Evolutionary conservation across 2,113 vertebrate species (phyloP), one percentile per base, ranked within the genome.

Genomic region (Prinia subflava): DNA sequence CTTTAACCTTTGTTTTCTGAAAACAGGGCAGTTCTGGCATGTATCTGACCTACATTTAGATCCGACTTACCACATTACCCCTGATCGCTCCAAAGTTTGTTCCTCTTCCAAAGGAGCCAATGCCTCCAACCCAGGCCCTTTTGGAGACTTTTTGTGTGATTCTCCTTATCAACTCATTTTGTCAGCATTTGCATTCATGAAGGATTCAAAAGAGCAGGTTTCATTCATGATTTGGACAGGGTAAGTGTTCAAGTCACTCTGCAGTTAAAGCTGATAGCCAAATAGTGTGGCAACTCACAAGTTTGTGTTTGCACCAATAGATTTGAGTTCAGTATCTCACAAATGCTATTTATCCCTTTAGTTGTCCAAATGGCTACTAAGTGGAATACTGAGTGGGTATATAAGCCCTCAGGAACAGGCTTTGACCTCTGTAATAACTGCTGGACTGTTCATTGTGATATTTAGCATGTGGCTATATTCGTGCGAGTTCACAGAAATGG

Each of bases 191-290:
- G 56, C 93, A 21, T 98, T 98, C 96, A 99, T 99, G 98, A 98
- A 98, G 8, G 90, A 97, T 44, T 98, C 98, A 91, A 92, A 97
- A 21, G 97, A 97, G 67, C 95, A 98, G 56, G 96, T 98, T 59
- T 98, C 98, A 85, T 99, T 99, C 95, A 99, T 99, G 96, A 98
- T 99, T 96, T 99, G 99, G 99, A 99, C 99, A 10, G 99, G 99
- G 99, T 99, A 98, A 91, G 98, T 98, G 60, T 63, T 83, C 53
- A 56, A 52, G 63, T 87, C 35, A 21, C 24, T 76, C 60, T 62
- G 37, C 37, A 52, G 19, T 68, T 76, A 60, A 79, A 76, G 53
- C 56, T 64, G 63, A 27, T 83, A 44, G 35, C 19, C 11, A 13
- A 33, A 19, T 46, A 74, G 46, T 37, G 42, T 39, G 56, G 50